Conservation (phyloP, 1,140 invertebrate genomes). For the Capitella teleta region DNA sequence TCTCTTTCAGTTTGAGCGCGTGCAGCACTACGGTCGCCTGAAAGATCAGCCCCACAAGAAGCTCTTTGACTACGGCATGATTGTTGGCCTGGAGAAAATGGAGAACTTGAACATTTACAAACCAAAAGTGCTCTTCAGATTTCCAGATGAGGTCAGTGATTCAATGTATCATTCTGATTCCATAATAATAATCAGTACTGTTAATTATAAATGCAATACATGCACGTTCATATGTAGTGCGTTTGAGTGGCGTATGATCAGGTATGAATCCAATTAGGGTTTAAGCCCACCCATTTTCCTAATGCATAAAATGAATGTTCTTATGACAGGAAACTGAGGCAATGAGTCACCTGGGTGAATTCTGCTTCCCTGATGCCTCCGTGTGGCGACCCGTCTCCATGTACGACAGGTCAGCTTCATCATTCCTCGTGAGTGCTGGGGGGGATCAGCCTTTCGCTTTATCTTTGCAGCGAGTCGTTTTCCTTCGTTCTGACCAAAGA, state of each 20-base stretch:
- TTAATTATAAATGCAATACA: too few relatives aligned
- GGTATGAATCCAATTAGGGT: too few relatives aligned
- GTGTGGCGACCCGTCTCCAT: conserved; percentile 27
- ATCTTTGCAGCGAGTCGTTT: conserved; percentile 50
- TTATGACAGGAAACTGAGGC: conserved; percentile 22
- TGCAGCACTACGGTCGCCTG: too few relatives aligned
- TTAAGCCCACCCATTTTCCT: too few relatives aligned
- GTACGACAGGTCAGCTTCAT: conserved; percentile 8
- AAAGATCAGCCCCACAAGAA: background rate
- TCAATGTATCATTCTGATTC: background rate
- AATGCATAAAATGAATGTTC: conserved; percentile 1
- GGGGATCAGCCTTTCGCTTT: background rate
- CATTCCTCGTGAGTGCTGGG: background rate
- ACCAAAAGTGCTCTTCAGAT: conserved; percentile 1
- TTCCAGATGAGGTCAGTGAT: background rate
- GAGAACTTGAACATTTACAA: background rate
- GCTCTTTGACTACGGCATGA: conserved; percentile 1
- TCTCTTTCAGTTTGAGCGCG: too few relatives aligned
- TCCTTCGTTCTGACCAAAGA: conserved; percentile 63
- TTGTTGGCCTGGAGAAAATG: background rate
- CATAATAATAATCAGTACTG: too few relatives aligned
- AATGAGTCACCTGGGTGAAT: conserved; percentile 29
- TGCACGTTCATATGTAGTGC: too few relatives aligned
- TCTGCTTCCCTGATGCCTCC: conserved; percentile 56
- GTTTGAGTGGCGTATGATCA: too few relatives aligned